phyloP scores from a whole-genome alignment of 2,113 vertebrate genomes.

The Rutilus rutilus region DNA sequence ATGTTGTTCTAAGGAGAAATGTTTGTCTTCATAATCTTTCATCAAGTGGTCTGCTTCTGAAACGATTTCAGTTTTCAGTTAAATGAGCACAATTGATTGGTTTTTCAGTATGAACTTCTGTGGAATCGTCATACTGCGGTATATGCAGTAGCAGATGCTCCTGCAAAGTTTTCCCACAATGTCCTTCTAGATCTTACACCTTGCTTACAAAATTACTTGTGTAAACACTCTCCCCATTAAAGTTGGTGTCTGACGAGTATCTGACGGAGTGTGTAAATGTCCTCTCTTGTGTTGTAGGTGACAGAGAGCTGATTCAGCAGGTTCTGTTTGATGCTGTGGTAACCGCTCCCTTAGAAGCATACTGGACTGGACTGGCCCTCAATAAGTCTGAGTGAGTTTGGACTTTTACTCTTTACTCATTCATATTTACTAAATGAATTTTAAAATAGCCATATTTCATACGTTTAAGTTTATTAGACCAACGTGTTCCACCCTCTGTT shows the following conservation, averaged over 20 bases:
- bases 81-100: not conserved
- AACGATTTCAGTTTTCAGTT: not conserved
- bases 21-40: not conserved
- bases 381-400: conserved; percentile 96
- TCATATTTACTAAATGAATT: not conserved
- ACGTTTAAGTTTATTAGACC: too few relatives aligned
- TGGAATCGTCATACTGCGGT: not conserved
- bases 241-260: not conserved
- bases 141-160: not conserved
- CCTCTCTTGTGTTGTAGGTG: conserved; percentile 79
- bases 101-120: not conserved
- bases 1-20: not conserved
- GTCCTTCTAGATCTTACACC: conserved; percentile 4
- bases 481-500: not conserved
- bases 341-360: conserved; percentile 93
- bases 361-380: conserved; percentile 94
- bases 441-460: too few relatives aligned
- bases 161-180: not conserved
- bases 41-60: not conserved
- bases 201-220: not conserved
- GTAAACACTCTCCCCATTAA: conserved; percentile 5
- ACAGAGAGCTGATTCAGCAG: conserved; percentile 96
- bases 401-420: not conserved
- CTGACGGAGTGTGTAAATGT: conserved; percentile 37
- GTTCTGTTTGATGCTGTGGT: conserved; percentile 97